Percentiles rank a stretch among this genome's conserved stretches.
These are phyloP conservation scores for Drosophila quadrilineata DNA, from an alignment of 1,140 invertebrate genomes.

Conservation along the genomic window DNA sequence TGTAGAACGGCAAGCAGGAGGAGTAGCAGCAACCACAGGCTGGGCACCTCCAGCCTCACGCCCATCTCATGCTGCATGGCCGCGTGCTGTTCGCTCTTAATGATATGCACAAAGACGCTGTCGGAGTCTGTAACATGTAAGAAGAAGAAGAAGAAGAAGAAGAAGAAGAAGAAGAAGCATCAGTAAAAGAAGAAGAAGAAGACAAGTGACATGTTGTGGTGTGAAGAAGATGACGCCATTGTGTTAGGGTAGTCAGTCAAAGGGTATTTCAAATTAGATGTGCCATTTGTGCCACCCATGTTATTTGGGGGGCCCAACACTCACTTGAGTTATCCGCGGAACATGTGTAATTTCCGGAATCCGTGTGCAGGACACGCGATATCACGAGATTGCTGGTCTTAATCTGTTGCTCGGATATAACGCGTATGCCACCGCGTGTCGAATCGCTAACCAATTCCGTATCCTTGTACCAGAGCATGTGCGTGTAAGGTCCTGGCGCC, in stretches of 20 bases:
- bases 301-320: constrained; percentile 26
- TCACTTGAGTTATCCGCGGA: constrained; percentile 86
- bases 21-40: constrained; percentile 53
- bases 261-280: too few relatives aligned
- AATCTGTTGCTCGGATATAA: constrained; percentile 92
- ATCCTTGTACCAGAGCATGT: constrained; percentile 95
- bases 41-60: constrained; percentile 55
- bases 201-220: background rate
- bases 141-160: background rate
- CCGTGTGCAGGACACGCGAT: constrained; percentile 87
- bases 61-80: constrained; percentile 84
- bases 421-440: constrained; percentile 90
- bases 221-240: too few relatives aligned
- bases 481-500: constrained; percentile 93
- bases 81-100: constrained; percentile 85
- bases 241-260: too few relatives aligned
- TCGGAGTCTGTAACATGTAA: constrained; percentile 78
- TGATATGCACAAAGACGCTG: constrained; percentile 83
- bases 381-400: constrained; percentile 92
- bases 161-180: background rate
- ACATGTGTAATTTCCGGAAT: constrained; percentile 94
- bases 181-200: background rate
- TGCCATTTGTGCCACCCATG: too few relatives aligned
- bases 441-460: constrained; percentile 94
- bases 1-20: constrained; percentile 38